Conservation (phyloP, 2,888 invertebrate species). For the Chalcis sispes region DNA sequence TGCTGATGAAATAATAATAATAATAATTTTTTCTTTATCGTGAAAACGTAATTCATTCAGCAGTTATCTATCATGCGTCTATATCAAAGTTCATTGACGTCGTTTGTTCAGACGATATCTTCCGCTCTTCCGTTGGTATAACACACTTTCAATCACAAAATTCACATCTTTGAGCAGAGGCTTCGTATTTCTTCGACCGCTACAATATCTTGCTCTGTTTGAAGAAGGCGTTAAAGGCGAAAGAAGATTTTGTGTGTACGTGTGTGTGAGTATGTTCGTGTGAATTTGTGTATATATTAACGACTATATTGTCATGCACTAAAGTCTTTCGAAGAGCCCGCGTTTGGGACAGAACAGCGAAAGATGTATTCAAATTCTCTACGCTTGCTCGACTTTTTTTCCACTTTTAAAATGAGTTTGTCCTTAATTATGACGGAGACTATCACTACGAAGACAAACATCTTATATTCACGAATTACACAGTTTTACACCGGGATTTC, state of each 20-base stretch:
- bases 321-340: conserved; percentile 69
- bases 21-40: too few relatives aligned
- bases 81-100: too few relatives aligned
- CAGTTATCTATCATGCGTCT: too few relatives aligned
- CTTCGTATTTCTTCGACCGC: not conserved
- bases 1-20: too few relatives aligned
- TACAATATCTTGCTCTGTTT: conserved; percentile 25
- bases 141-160: too few relatives aligned
- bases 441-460: conserved; percentile 31
- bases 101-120: too few relatives aligned
- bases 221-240: conserved; percentile 48
- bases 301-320: conserved; percentile 73
- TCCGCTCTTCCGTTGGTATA: too few relatives aligned
- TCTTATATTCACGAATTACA: conserved; percentile 14
- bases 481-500: not conserved
- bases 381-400: conserved; percentile 7
- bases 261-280: not conserved
- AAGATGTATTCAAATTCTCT: conserved; percentile 28
- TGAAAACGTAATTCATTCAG: too few relatives aligned
- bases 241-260: conserved; percentile 1
- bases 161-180: too few relatives aligned
- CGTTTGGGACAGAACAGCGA: conserved; percentile 47
- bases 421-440: not conserved
- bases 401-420: not conserved
- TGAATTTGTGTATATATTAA: conserved; percentile 57